Percentiles rank a stretch among this genome's conserved stretches.
Evolutionary conservation across 2,797 vertebrate species (phyloP).

Genomic region (Salarias fasciatus): DNA sequence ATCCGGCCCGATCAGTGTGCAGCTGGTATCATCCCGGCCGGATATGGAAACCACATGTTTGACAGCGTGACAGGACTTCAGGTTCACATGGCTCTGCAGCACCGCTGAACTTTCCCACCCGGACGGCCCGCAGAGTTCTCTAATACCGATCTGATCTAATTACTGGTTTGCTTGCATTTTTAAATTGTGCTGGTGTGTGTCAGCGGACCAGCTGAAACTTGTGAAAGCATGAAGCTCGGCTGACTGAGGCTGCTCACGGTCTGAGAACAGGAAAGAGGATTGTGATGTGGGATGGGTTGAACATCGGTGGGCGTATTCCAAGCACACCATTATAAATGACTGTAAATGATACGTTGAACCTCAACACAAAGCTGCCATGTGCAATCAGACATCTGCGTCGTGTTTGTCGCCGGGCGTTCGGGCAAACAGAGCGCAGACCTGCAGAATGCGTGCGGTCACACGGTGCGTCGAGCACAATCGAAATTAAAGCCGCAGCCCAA

Average conservation of each 20-base stretch:
- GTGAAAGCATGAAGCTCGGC: neutral
- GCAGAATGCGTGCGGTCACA: neutral
- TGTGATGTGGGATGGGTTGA: neutral
- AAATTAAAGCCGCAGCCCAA: neutral
- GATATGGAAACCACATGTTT: constrained; percentile 62
- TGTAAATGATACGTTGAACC: constrained; percentile 8
- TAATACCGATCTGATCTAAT: no score
- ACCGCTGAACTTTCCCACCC: neutral
- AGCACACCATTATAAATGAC: constrained; percentile 19
- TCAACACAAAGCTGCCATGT: neutral
- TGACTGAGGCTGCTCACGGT: neutral
- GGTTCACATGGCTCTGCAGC: constrained; percentile 35
- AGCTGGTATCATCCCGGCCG: constrained; percentile 24
- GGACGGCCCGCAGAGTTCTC: no score
- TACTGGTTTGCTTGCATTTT: no score
- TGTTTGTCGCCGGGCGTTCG: constrained; percentile 3
- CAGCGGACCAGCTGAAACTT: neutral
- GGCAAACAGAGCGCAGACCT: constrained; percentile 16
- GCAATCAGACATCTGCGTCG: constrained; percentile 24
- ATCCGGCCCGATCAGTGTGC: constrained; percentile 32
- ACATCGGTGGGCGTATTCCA: constrained; percentile 20
- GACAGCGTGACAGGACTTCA: constrained; percentile 19
- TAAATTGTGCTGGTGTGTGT: no score
- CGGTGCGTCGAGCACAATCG: neutral
- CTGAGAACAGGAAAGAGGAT: neutral